These are phyloP conservation scores for Micrastur ruficollis DNA, from an alignment of 2,797 vertebrate genomes.

Conservation along the genomic window DNA sequence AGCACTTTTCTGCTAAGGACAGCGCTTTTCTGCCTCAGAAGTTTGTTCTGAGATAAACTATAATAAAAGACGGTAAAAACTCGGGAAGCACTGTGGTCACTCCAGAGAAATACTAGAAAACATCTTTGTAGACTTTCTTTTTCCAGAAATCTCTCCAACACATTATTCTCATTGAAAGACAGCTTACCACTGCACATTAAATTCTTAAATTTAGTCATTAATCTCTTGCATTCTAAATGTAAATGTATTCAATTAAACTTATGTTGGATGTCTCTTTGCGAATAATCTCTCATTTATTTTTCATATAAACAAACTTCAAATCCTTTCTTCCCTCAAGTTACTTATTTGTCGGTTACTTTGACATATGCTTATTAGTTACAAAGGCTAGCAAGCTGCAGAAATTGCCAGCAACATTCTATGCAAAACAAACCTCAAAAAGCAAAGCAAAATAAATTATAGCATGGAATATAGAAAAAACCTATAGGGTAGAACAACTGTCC, in stretches of 20 bases:
- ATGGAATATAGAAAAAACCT: neutral
- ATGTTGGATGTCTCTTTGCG: neutral
- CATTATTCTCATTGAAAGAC: neutral
- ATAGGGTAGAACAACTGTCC: neutral
- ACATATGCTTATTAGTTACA: neutral
- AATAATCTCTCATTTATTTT: slow-evolving; percentile 37
- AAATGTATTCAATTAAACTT: slow-evolving; percentile 33
- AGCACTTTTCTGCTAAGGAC: neutral
- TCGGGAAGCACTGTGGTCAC: neutral
- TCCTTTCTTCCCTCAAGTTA: neutral
- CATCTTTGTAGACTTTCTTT: neutral
- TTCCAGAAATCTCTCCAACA: neutral
- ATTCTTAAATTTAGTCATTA: neutral
- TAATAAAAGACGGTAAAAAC: neutral
- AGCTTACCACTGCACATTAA: neutral
- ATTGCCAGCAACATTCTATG: neutral
- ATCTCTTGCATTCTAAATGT: neutral
- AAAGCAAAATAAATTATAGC: neutral
- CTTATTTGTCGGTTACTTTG: neutral
- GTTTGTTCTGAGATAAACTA: neutral
- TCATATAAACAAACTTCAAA: slow-evolving; percentile 3
- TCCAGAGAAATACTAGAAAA: neutral
- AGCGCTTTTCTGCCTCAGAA: neutral
- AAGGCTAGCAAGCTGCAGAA: neutral
- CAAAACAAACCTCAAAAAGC: neutral